These are phyloP conservation scores for Heliornis fulica DNA, from an alignment of 2,113 vertebrate species.

Conservation along the genomic window DNA sequence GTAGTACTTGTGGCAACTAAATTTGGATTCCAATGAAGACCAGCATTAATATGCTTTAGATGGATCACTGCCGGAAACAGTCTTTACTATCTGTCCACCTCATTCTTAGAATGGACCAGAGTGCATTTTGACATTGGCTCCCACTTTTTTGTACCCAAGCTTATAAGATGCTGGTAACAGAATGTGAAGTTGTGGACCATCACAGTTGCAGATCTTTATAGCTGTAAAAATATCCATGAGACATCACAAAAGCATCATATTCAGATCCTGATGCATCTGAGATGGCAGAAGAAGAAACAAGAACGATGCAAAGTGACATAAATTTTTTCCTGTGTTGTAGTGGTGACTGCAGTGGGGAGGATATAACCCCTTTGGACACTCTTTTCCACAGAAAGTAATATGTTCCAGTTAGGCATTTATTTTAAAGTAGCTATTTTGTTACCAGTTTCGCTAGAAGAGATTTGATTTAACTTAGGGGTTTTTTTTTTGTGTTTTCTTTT, in stretches of 20 bases:
- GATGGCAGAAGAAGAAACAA: not conserved
- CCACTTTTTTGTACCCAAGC: not conserved
- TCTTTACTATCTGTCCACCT: not conserved
- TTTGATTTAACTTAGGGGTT: not conserved
- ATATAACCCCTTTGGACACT: not conserved
- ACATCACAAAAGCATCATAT: not conserved
- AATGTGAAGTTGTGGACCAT: not conserved
- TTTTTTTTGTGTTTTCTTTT: not conserved
- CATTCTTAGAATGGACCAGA: not conserved
- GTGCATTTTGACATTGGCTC: not conserved
- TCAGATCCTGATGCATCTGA: not conserved
- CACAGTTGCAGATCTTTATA: not conserved
- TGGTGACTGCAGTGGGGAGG: not conserved
- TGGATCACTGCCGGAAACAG: not conserved
- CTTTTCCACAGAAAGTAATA: not conserved
- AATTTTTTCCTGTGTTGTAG: not conserved
- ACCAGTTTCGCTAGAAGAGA: not conserved
- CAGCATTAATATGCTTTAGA: not conserved
- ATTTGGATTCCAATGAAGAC: conserved; percentile 11
- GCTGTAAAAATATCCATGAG: not conserved
- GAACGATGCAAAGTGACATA: not conserved
- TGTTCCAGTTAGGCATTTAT: not conserved
- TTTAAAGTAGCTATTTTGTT: not conserved
- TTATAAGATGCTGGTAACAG: not conserved
- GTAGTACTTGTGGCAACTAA: conserved; percentile 34